Evolutionary conservation across 2,113 vertebrate species (phyloP).

Genomic region (Piaya cayana): DNA sequence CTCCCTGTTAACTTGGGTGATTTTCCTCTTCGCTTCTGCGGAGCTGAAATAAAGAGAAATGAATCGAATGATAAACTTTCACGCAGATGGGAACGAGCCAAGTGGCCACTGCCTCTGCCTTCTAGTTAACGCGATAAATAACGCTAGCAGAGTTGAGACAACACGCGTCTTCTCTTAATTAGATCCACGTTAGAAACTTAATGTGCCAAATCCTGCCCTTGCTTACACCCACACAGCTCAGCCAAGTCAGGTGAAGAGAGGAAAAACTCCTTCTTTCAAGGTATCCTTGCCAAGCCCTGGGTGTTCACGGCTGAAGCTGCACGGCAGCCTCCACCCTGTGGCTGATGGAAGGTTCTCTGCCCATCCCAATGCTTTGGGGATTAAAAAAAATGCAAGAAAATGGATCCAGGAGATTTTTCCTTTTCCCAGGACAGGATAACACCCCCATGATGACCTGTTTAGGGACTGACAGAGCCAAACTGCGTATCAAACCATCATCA

Average conservation of each 20-base stretch:
- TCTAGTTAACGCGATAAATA: conserved; percentile 1
- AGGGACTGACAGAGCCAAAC: neutral
- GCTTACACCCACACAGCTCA: neutral
- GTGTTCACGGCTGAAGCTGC: neutral
- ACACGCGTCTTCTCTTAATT: neutral
- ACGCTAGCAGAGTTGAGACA: neutral
- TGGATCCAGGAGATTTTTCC: neutral
- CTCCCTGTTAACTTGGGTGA: neutral
- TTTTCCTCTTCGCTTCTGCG: conserved; percentile 23
- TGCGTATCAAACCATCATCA: neutral
- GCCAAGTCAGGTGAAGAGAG: neutral
- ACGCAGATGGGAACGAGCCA: neutral
- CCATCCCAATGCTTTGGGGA: neutral
- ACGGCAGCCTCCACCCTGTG: accelerated
- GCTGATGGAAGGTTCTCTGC: accelerated
- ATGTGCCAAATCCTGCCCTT: conserved; percentile 14
- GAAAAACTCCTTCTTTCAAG: neutral
- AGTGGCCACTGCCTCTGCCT: neutral
- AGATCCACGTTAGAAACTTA: neutral
- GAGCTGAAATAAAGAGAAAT: conserved; percentile 14
- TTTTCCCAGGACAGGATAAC: neutral
- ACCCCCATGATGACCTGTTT: neutral
- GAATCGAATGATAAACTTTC: conserved; percentile 33
- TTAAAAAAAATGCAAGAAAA: neutral
- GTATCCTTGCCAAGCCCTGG: neutral